phyloP scores from a whole-genome alignment of 2,113 vertebrate species.

The Brienomyrus brachyistius region DNA sequence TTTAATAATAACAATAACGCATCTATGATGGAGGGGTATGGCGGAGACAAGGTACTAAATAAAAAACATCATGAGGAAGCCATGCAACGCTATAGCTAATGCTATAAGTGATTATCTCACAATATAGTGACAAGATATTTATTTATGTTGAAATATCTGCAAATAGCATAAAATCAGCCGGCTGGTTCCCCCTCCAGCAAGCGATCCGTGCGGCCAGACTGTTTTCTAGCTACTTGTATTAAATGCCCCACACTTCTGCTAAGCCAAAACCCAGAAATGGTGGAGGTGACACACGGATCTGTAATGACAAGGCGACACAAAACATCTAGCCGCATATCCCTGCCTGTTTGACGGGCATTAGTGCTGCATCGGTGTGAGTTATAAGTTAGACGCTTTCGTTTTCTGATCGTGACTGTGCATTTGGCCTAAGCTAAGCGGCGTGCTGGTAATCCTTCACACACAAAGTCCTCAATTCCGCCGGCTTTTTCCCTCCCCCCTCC shows the following conservation, averaged over 20 bases:
- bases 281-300: background rate
- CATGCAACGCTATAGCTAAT: background rate
- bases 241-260: background rate
- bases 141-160: background rate
- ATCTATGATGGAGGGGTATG: background rate
- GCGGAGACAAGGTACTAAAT: background rate
- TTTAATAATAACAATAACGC: background rate
- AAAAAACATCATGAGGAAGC: background rate
- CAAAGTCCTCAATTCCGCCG: background rate
- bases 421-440: slow-evolving; percentile 17
- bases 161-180: background rate
- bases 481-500: background rate
- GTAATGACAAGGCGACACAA: background rate
- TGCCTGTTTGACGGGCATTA: background rate
- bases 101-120: background rate
- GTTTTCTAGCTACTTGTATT: background rate
- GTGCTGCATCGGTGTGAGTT: background rate
- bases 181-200: background rate
- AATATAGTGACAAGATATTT: background rate
- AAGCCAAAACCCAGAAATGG: background rate
- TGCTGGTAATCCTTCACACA: background rate
- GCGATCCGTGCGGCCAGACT: background rate
- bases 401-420: slow-evolving; percentile 69
- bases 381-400: slow-evolving; percentile 6
- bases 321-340: background rate